Evolutionary conservation across 2,113 vertebrate species (phyloP), one percentile per base, ranked within the genome.

Genomic region (Sterrhoptilus dennistouni): DNA sequence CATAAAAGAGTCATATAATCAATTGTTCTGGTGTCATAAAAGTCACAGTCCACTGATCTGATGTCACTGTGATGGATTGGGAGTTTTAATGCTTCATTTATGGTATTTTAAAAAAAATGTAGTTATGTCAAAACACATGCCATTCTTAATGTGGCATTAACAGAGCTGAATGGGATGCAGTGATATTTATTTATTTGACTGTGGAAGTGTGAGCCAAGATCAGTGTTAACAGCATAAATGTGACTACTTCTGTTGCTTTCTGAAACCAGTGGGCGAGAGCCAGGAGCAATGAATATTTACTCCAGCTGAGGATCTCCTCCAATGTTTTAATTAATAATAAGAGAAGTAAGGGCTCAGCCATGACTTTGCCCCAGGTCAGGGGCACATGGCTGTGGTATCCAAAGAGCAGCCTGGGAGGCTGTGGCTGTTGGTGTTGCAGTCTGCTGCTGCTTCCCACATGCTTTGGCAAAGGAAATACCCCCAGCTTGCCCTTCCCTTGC

Each of bases 11-110:
- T 83, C 93, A 76, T 86, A 94, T 72, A 96, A 96, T 93, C 96
- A 93, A 96, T 97, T 95, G 83, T 64, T 96, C 93, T 96, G 90
- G 95, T 97, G 96, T 97, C 95, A 96, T 90, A 92, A 96, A 96
- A 96, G 95, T 95, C 89, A 95, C 96, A 95, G 96, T 95, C 86
- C 88, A 64, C 90, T 92, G 88, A 91, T 93, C 92, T 92, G 97
- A 95, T 97, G 95, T 96, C 96, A 94, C 71, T 1, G 17, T 95
- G 96, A 97, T 95, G 81, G 81, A 97, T 92, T 95, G 87, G 64
- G 88, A 87, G 90, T 92, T 96, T 87, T 76, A 95, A 94, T 92
- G 86, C 74, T 93, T 90, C 87, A 68, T 94, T 95, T 91, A 75
- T 60, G 66, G 61, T 8, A 5, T 57, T 86, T 38, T 35, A 68